phyloP scores from a whole-genome alignment of 2,113 vertebrate species.

The Vireo altiloquus region DNA sequence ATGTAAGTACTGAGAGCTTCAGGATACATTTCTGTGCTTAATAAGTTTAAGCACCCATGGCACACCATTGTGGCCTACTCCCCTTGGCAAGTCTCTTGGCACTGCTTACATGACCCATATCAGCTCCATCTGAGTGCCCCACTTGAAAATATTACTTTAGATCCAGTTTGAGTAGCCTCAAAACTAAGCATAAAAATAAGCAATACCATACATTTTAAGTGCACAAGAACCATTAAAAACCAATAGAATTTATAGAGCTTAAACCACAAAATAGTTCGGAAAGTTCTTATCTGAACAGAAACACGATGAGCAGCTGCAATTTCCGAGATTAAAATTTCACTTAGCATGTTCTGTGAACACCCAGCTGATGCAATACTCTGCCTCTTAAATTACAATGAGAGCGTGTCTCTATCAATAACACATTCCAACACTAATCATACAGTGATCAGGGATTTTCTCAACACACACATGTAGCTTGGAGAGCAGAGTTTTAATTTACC shows the following conservation, averaged over 20 bases:
- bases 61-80: background rate
- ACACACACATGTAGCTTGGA: background rate
- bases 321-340: background rate
- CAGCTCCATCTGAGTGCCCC: background rate
- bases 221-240: background rate
- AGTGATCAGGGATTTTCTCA: background rate
- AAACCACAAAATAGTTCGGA: background rate
- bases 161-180: background rate
- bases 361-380: background rate
- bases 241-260: background rate
- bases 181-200: background rate
- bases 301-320: rapidly evolving
- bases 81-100: background rate
- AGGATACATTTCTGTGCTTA: background rate
- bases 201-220: background rate
- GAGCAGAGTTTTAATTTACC: background rate
- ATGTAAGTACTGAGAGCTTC: background rate
- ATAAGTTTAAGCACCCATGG: background rate
- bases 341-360: background rate
- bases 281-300: background rate
- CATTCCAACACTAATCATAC: background rate
- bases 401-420: background rate
- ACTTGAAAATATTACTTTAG: background rate
- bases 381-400: background rate
- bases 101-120: background rate